Evolutionary conservation across 2,888 invertebrate genomes (phyloP), one percentile per base, ranked within the genome.

Genomic region (Agrochola macilenta): DNA sequence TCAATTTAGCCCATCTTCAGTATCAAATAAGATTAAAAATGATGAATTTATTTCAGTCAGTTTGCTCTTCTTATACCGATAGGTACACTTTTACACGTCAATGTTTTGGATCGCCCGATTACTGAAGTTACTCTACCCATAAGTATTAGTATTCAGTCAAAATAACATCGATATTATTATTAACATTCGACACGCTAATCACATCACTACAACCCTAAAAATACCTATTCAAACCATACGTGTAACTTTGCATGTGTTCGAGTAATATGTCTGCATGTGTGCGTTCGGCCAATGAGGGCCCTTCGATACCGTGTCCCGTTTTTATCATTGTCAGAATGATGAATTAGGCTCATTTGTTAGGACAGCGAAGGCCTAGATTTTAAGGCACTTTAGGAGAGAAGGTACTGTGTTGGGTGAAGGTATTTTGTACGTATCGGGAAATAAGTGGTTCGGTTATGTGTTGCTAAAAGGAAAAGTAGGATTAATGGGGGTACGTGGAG

Each of bases 301-400:
- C 73, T 85, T 76, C 86, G 85, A 87, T 86, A 83, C 57, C 64
- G 73, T 81, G 81, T 78, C 85, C 88, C 88, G 89, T 86, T 91
- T 94, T 90, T 91, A 91, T 95, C 95, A 94, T 90, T 94, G 95
- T 94, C 95, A 93, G 89, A 87, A 93, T 93, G 95, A 95, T 87
- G 91, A 86, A 95, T 95, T 90, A 89, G 86, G 54, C 87, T 89
- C 92, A 92, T 94, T 92, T 90, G 88, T 86, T 81, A 83, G 85
- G 79, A 84, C 86, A 86, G 81, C 78, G 74, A 69, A 66, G 79
- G 80, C 84, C 88, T 90, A 87, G 89, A 87, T 89, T 90, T 89
- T 89, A 87, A 90, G 90, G 88, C 88, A 70, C 75, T 66, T 73
- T 74, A 49, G 54, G 35, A 70, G 66, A 39, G 68, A 26, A 79